A percentile compares a stretch with the other conserved stretches of the same genome.
These are phyloP conservation scores for Polyommatus iphigenia DNA, from an alignment of 2,888 invertebrate species.

Conservation along the genomic window DNA sequence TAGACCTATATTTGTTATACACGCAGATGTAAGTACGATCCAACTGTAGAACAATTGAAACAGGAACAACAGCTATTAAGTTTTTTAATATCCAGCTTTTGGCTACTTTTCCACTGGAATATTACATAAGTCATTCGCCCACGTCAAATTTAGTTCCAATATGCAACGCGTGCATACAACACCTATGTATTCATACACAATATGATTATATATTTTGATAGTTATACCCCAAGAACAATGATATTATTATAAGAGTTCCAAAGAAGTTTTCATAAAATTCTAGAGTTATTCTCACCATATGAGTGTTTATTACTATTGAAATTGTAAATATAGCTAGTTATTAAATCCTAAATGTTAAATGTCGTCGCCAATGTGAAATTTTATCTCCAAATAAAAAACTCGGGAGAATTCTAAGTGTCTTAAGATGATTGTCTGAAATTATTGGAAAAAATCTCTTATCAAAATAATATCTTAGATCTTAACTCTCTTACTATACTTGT, in stretches of 20 bases:
- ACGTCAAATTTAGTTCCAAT: not conserved
- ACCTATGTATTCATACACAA: not conserved
- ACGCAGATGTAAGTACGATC: too few species aligned
- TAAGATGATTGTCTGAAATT: constrained; percentile 1
- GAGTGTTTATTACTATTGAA: constrained; percentile 6
- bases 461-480: constrained; percentile 23
- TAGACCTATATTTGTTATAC: too few species aligned
- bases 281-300: not conserved
- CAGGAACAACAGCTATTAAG: too few species aligned
- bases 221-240: not conserved
- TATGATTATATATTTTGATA: not conserved
- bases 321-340: constrained; percentile 23
- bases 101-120: not conserved
- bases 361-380: constrained; percentile 21
- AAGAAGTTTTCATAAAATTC: not conserved
- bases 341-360: constrained; percentile 21
- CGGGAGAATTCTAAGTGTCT: constrained; percentile 20
- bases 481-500: constrained; percentile 17
- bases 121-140: not conserved
- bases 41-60: too few species aligned
- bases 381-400: constrained; percentile 21
- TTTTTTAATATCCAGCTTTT: too few species aligned
- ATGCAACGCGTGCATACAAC: not conserved
- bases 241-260: not conserved
- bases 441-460: constrained; percentile 3